phyloP scores from a whole-genome alignment of 2,888 invertebrate species.

The Erynnis tages region DNA sequence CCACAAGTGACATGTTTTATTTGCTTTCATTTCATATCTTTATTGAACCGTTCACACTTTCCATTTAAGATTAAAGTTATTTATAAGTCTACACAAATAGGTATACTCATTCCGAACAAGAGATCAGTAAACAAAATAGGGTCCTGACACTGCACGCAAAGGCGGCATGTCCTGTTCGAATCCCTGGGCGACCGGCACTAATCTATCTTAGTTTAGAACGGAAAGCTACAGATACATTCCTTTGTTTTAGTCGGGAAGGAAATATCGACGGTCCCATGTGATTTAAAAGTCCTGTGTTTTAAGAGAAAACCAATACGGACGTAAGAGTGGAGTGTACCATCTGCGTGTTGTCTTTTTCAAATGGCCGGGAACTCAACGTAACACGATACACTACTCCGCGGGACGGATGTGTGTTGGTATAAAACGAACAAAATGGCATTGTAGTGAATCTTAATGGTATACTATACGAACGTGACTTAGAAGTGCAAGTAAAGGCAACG shows the following conservation, averaged over 20 bases:
- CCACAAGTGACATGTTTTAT: neutral
- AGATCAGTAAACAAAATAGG: neutral
- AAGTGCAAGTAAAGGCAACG: conserved; percentile 48
- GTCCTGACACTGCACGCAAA: conserved; percentile 19
- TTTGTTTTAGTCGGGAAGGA: conserved; percentile 69
- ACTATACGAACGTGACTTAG: conserved; percentile 55
- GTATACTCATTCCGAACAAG: neutral
- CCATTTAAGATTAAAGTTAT: neutral
- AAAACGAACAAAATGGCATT: conserved; percentile 59
- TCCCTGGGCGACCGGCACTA: conserved; percentile 51
- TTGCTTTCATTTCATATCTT: neutral
- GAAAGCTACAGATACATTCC: conserved; percentile 49
- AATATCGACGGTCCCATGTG: conserved; percentile 74
- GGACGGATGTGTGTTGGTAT: conserved; percentile 54
- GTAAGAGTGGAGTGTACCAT: too few species aligned
- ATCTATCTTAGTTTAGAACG: conserved; percentile 71
- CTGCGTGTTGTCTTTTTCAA: conserved; percentile 74
- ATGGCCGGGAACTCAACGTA: conserved; percentile 65
- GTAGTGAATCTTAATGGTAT: conserved; percentile 52
- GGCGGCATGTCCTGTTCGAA: conserved; percentile 10
- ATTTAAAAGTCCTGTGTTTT: conserved; percentile 77
- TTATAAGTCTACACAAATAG: neutral
- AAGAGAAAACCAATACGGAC: conserved; percentile 77
- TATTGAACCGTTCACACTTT: neutral
- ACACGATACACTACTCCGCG: conserved; percentile 58